Evolutionary conservation across 2,888 invertebrate genomes (phyloP), one percentile per base, ranked within the genome.

Genomic region (Shargacucullia verbasci): DNA sequence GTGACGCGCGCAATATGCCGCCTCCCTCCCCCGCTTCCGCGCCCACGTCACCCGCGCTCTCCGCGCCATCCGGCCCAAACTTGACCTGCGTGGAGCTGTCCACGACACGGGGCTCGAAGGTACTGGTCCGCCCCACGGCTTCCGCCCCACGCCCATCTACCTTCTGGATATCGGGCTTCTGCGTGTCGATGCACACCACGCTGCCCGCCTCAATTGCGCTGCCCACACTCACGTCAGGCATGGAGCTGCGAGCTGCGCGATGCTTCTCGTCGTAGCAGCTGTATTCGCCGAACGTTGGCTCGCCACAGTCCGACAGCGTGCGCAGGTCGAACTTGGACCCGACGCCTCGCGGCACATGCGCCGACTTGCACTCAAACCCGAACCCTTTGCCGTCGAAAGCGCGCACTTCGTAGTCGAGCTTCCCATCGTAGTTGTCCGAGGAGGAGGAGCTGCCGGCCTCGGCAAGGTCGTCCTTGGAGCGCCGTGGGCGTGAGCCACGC

Each of bases 401-500:
- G 27, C 91, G 91, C 60, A 94, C 91, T 79, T 94, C 94, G 54
- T 93, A 94, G 65, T 94, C 94, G 25, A 94, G 80, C 84, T 95
- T 96, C 48, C 90, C 94, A 58, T 95, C 95, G 79, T 95, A 96
- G 73, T 94, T 95, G 72, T 95, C 96, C 25, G 96, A 95, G 68
- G 95, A 95, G 49, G 96, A 96, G 41, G 96, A 96, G 80, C 96
- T 96, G 14, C 96, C 96, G 13, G 96, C 96, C 86, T 96, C 97
- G 45, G 96, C 95, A 13, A 97, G 87, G 77, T 97, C 97, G 75
- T 97, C 97, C 81, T 97, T 97, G 56, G 96, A 96, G 79, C 97
- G 96, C 49, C 96, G 96, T 63, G 96, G 95, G 45, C 94, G 94
- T 67, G 95, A 95, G 75, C 97, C 97, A 0, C 97, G 95, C 85